Evolutionary conservation across 2,797 vertebrate genomes (phyloP).

Genomic region (Intellagama lesueurii): DNA sequence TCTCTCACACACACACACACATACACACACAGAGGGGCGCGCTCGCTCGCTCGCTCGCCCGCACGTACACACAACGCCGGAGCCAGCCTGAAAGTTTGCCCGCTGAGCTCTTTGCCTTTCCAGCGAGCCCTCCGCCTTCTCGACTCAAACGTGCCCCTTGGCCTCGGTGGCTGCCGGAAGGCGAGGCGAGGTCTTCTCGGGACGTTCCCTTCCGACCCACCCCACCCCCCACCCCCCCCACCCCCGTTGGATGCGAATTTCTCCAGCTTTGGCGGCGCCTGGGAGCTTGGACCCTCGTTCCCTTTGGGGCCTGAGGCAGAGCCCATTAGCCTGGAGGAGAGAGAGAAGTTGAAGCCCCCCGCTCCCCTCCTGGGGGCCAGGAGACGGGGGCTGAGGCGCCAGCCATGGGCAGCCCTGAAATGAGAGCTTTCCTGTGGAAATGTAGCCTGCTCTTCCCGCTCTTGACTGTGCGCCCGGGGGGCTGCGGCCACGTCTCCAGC

Average conservation of each 20-base stretch:
- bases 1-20: constrained; percentile 18
- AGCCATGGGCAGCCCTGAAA: constrained; percentile 74
- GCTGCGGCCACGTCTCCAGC: constrained; percentile 71
- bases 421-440: constrained; percentile 69
- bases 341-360: constrained; percentile 29
- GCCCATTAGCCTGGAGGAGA: constrained; percentile 46
- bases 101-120: neutral
- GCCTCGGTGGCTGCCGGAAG: constrained; percentile 26
- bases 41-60: constrained; percentile 23
- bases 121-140: neutral
- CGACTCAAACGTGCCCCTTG: constrained; percentile 28
- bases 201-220: neutral
- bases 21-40: neutral
- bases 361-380: constrained; percentile 8
- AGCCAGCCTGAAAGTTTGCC: constrained; percentile 26
- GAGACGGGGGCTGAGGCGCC: neutral
- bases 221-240: constrained; percentile 28
- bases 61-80: constrained; percentile 17
- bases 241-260: constrained; percentile 63
- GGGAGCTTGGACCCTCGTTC: constrained; percentile 55
- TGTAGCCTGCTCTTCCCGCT: constrained; percentile 76
- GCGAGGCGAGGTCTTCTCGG: neutral
- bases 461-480: constrained; percentile 68
- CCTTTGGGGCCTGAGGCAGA: constrained; percentile 39
- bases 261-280: constrained; percentile 24